These are phyloP conservation scores for Thelaira solivaga DNA, from an alignment of 2,888 invertebrate species.

Conservation along the genomic window DNA sequence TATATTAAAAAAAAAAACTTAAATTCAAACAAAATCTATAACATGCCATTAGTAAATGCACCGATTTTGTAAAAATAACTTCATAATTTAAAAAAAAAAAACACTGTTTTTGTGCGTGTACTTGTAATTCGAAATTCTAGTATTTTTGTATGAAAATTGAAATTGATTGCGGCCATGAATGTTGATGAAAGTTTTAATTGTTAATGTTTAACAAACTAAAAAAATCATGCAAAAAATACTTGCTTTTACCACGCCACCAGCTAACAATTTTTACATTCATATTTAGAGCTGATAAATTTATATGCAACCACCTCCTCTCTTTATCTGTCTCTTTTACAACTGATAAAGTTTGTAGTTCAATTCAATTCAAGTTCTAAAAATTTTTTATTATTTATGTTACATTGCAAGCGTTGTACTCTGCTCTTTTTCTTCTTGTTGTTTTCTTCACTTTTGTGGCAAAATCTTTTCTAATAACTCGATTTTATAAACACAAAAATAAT, in stretches of 20 bases:
- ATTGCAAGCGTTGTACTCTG: background rate
- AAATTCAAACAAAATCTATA: no score
- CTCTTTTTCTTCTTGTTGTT: background rate
- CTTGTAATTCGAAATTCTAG: no score
- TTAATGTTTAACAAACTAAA: slow-evolving; percentile 59
- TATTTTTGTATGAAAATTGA: slow-evolving; percentile 58
- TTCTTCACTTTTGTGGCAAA: slow-evolving; percentile 6
- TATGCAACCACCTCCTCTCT: no score
- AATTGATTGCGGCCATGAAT: slow-evolving; percentile 66
- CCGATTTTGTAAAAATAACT: no score
- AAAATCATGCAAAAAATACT: background rate
- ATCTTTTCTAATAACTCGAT: slow-evolving; percentile 31
- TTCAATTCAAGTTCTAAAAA: no score
- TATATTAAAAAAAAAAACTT: no score
- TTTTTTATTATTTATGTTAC: slow-evolving; percentile 12
- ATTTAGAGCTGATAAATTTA: no score
- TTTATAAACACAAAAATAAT: slow-evolving; percentile 31
- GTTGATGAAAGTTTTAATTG: slow-evolving; percentile 66
- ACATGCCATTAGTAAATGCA: no score
- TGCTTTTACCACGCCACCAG: background rate
- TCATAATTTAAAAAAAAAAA: no score
- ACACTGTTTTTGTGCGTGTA: no score
- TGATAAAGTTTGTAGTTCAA: slow-evolving; percentile 39
- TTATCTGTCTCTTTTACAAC: slow-evolving; percentile 9
- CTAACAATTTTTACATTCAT: slow-evolving; percentile 6